Evolutionary conservation across 2,888 invertebrate genomes (phyloP), one percentile per base, ranked within the genome.

Genomic region (Eristalinus aeneus): DNA sequence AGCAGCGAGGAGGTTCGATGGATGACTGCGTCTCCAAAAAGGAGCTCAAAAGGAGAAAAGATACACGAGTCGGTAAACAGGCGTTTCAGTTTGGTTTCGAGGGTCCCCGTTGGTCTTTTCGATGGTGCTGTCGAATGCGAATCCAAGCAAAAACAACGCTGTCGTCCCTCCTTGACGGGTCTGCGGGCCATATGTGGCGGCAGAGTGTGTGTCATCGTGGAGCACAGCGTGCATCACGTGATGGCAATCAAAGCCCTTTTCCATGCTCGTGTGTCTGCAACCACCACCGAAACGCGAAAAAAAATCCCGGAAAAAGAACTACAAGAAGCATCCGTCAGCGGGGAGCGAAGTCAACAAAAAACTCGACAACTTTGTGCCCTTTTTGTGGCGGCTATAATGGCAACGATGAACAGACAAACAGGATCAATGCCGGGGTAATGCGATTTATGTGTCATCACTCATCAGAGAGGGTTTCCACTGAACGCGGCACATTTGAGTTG

Each of bases 41-140:
- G 69, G 56, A 82, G 71, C 67, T 82, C 78, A 75, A 81, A 86
- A 73, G 56, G 56, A 39, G 75, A 72, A 61, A 65, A 67, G 69
- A 60, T 16, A 68, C 68, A 81, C 81, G 73, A 76, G 39, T 81
- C 69, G 82, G 82, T 74, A 82, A 81, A 81, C 81, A 86, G 85
- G 73, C 81, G 81, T 60, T 77, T 78, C 73, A 53, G 20, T 54
- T 23, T 31, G 58, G n/a, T 69, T 65, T 73, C 68, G 20, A 58
- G 22, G 27, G 73, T 73, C 60, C n/a, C 61, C 34, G 20, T 56
- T 77, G 60, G 39, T 64, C 39, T 69, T 27, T 46, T 31, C 16
- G 39, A 58, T 36, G 34, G 16, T 46, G 36, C 9, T 61, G 22
- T 32, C 34, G 32, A 63, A 63, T 46, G 31, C 5, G 46, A 16